Evolutionary conservation across 64 coral and sea anemone genomes (phyloP), one percentile per base, ranked within the genome.

Genomic region (Catalaphyllia jardinei): DNA sequence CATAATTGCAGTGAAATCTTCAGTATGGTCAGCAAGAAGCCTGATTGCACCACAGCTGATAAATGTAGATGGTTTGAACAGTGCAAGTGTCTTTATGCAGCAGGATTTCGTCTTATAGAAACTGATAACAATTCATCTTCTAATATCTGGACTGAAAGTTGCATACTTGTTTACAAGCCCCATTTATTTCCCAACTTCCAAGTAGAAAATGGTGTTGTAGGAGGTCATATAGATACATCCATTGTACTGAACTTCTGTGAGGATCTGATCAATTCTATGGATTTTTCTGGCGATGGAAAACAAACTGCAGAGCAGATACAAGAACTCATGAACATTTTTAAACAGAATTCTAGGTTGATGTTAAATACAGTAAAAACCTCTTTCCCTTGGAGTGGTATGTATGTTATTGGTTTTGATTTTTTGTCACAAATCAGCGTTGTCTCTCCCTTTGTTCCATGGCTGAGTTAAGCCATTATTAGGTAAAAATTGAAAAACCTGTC

Each of bases 51-150:
- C 57, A 27, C 29, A 11, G 11, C n/a, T 14, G 13, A 10, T 12
- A 79, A 79, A 16, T 25, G 17, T 0, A 13, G 4, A 11, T 52
- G 24, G 24, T 79, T 24, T 55, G 20, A 14, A 55, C 76, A 55
- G 3, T 79, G 49, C 50, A 79, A 79, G 76, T 55, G 24, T 79
- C 50, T 79, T 2, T 79, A 79, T 54, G 11, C 10, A 0, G 76
- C 51, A 79, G 76, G 76, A 57, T 79, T 79, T 79, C 76, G 49
- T 8, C 51, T 52, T 24, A 79, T 79, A 79, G 76, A 79, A 22
- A 55, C 76, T 57, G 24, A 79, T 20, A 5, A 4, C 51, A 29
- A n/a, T 69, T 28, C 76, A 12, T 55, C 76, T 59, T 55, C 76
- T 59, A 8, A 27, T 29, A 29, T 59, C 27, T n/a, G 8, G 55